Evolutionary conservation across 2,888 invertebrate genomes (phyloP).

Genomic region (Conomelus anceps): DNA sequence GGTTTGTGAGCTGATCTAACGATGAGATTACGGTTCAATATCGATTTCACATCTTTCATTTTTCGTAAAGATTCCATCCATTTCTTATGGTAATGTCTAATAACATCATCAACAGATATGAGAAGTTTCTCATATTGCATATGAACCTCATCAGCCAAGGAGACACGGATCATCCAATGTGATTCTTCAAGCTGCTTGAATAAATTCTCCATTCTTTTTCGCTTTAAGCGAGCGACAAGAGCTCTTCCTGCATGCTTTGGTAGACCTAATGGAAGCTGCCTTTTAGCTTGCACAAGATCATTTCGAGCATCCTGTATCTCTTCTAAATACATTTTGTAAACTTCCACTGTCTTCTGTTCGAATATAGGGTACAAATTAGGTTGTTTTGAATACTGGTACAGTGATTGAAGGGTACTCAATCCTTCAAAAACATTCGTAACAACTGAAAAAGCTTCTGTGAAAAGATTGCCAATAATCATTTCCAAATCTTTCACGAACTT

Average conservation of each 20-base stretch:
- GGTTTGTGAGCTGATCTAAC: constrained; percentile 54
- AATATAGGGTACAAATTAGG: constrained; percentile 63
- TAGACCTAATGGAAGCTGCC: constrained; percentile 57
- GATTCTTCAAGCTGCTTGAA: constrained; percentile 63
- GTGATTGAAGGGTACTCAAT: constrained; percentile 65
- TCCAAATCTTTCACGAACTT: constrained; percentile 50
- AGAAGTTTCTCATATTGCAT: constrained; percentile 58
- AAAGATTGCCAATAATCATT: constrained; percentile 74
- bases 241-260: constrained; percentile 69
- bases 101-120: constrained; percentile 49
- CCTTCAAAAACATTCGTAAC: constrained; percentile 76
- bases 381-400: constrained; percentile 70
- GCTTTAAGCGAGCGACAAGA: constrained; percentile 58
- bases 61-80: neutral
- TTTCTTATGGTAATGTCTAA: constrained; percentile 8
- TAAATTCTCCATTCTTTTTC: constrained; percentile 54
- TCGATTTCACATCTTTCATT: neutral
- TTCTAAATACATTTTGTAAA: constrained; percentile 59
- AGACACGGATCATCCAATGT: constrained; percentile 69
- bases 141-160: constrained; percentile 63
- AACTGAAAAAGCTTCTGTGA: constrained; percentile 68
- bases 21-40: constrained; percentile 43
- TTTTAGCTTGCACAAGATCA: constrained; percentile 55
- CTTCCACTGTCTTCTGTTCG: constrained; percentile 58
- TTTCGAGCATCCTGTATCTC: constrained; percentile 68